A percentile compares a stretch with the other conserved stretches of the same genome.
These are phyloP conservation scores for Pachyuromys duprasi DNA, from an alignment of 2,797 vertebrate species.

Conservation along the genomic window DNA sequence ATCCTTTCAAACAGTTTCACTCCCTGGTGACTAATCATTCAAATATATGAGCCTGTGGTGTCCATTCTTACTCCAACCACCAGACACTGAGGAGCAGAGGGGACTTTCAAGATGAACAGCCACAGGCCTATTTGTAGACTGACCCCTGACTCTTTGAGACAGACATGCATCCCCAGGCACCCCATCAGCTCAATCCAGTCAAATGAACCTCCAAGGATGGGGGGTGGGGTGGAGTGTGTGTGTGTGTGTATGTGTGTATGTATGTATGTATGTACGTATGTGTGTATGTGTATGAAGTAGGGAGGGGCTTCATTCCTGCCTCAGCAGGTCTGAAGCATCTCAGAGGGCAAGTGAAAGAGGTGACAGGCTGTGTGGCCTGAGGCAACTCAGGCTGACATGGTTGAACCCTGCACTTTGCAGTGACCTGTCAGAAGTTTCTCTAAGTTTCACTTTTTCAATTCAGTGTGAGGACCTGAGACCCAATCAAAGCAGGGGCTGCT, in stretches of 20 bases:
- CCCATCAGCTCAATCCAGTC: neutral
- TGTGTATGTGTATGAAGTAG: too few relatives aligned
- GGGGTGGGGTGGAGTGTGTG: too few relatives aligned
- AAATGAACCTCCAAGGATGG: neutral
- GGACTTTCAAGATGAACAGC: rapidly evolving
- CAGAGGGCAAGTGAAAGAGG: neutral
- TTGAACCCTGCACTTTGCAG: neutral
- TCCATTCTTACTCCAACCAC: neutral
- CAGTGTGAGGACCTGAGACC: neutral
- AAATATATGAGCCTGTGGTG: neutral
- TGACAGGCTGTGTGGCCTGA: rapidly evolving
- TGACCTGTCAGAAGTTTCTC: neutral
- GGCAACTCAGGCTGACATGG: neutral
- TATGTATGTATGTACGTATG: too few relatives aligned
- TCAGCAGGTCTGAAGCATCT: neutral
- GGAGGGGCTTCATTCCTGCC: neutral
- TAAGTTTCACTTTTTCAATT: neutral
- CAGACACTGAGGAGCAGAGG: rapidly evolving
- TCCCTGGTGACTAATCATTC: neutral
- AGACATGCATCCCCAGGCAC: rapidly evolving
- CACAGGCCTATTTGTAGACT: neutral
- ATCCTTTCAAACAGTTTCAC: neutral
- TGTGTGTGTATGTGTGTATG: too few relatives aligned
- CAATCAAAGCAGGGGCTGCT: neutral
- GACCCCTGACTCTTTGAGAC: neutral